phyloP scores from a whole-genome alignment of 92 coral and sea anemone species.

The Parazoanthus atlanticus region DNA sequence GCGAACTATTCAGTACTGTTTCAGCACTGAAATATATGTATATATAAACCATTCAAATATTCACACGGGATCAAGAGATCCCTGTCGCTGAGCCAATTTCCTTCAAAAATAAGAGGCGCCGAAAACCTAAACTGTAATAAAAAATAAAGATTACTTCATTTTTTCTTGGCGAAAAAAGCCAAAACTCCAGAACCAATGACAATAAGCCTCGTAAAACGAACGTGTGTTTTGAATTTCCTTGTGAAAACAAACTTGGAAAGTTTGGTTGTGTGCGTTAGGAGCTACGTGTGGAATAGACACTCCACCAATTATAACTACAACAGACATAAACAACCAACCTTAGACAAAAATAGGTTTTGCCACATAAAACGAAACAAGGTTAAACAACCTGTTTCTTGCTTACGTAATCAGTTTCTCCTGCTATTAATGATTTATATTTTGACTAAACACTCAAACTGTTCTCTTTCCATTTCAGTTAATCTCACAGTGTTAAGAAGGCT shows the following conservation, averaged over 20 bases:
- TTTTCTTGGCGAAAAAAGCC: not conserved
- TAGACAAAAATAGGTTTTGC: not conserved
- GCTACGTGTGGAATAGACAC: constrained; percentile 14
- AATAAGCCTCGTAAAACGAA: constrained; percentile 33
- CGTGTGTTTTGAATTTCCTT: not conserved
- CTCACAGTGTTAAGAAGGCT: constrained; percentile 26
- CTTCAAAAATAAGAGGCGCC: not conserved
- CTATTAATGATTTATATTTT: constrained; percentile 24
- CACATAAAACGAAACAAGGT: constrained; percentile 26
- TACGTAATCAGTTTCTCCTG: constrained; percentile 28
- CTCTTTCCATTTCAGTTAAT: constrained; percentile 34
- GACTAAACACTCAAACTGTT: constrained; percentile 21
- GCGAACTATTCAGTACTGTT: too few species aligned
- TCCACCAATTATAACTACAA: not conserved
- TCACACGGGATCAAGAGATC: not conserved
- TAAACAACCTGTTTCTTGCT: constrained; percentile 35
- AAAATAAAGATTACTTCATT: constrained; percentile 22
- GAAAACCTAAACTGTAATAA: not conserved
- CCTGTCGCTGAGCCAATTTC: not conserved
- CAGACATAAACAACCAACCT: constrained; percentile 6
- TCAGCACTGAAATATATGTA: too few species aligned
- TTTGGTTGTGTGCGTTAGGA: not conserved
- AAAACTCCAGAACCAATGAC: constrained; percentile 2
- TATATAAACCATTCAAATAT: too few species aligned
- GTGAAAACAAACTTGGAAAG: constrained; percentile 28